phyloP scores from a whole-genome alignment of 2,113 vertebrate species.

The Catagonus wagneri region DNA sequence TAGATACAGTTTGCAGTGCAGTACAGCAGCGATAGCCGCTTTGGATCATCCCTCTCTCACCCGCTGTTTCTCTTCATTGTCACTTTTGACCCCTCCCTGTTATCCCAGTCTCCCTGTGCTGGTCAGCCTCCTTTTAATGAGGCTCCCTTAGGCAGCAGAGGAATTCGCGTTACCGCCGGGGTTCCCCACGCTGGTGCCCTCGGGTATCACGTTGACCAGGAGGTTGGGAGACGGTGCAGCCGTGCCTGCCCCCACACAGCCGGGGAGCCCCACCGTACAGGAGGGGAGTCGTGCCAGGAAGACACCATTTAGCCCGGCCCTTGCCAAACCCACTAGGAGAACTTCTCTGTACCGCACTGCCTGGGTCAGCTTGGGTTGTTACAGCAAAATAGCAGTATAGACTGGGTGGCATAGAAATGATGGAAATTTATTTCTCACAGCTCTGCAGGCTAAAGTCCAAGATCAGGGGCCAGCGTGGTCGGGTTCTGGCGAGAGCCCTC shows the following conservation, averaged over 20 bases:
- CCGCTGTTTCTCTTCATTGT: not conserved
- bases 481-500: not conserved
- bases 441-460: not conserved
- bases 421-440: not conserved
- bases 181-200: not conserved
- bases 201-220: too few relatives aligned
- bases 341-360: rapidly evolving
- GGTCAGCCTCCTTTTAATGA: too few relatives aligned
- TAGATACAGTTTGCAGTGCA: too few relatives aligned
- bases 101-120: not conserved
- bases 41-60: too few relatives aligned
- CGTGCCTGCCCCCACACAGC: rapidly evolving
- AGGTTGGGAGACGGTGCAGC: rapidly evolving
- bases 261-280: too few relatives aligned
- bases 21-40: not conserved
- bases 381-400: not conserved
- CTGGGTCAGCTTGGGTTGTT: not conserved
- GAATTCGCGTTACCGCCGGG: rapidly evolving
- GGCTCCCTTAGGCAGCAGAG: not conserved
- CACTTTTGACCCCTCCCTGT: not conserved
- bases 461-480: not conserved
- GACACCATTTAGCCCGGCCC: not conserved
- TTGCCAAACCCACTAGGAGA: not conserved
- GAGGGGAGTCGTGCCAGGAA: not conserved
- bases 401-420: not conserved